phyloP scores from a whole-genome alignment of 2,888 invertebrate species.

The Micoletzkya japonica region DNA sequence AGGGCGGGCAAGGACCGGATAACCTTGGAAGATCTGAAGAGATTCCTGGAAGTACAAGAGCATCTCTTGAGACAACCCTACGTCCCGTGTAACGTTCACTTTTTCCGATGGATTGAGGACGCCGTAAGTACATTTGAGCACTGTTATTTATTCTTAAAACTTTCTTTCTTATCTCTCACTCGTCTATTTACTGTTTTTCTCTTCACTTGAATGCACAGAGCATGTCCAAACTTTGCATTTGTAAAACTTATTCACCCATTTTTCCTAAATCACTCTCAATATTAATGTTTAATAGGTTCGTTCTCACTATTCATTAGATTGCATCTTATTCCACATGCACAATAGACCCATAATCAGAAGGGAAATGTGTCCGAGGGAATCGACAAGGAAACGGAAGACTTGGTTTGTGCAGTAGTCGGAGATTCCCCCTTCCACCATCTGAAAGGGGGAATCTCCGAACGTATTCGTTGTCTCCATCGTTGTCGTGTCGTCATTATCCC shows the following conservation, averaged over 20 bases:
- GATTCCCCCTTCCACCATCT: background rate
- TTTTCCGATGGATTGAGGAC: slow-evolving; percentile 64
- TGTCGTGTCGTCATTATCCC: background rate
- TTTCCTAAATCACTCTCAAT: too few species aligned
- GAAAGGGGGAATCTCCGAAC: background rate
- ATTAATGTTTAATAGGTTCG: background rate
- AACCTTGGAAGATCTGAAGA: slow-evolving; percentile 63
- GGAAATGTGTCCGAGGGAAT: slow-evolving; percentile 24
- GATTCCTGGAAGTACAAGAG: slow-evolving; percentile 63
- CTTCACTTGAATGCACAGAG: background rate
- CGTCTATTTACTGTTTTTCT: background rate
- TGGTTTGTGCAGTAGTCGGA: slow-evolving; percentile 17
- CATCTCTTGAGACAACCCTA: slow-evolving; percentile 60
- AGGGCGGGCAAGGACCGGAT: slow-evolving; percentile 62
- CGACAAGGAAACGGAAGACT: slow-evolving; percentile 24
- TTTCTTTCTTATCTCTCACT: background rate
- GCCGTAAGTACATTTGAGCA: slow-evolving; percentile 48
- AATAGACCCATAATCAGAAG: slow-evolving; percentile 17
- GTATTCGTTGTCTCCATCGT: background rate
- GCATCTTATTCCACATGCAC: background rate
- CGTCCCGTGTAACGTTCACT: slow-evolving; percentile 63
- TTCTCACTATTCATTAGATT: background rate
- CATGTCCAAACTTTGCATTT: too few species aligned
- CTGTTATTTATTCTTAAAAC: background rate
- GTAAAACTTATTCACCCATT: background rate